phyloP scores from a whole-genome alignment of 1,140 invertebrate genomes.

The Artemia franciscana region DNA sequence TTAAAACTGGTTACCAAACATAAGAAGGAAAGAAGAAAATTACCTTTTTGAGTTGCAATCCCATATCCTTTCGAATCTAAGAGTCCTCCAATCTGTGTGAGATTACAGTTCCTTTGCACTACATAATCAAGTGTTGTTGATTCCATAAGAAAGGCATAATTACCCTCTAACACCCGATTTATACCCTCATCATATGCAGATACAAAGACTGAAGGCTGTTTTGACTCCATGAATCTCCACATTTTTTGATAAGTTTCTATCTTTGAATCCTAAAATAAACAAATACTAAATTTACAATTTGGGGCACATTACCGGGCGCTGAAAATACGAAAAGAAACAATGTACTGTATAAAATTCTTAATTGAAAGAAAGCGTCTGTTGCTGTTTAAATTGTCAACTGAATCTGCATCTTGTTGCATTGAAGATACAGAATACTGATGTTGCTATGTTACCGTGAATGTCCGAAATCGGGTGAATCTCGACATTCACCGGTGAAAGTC shows the following conservation, averaged over 20 bases:
- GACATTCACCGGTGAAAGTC: too few species aligned
- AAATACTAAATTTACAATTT: too few species aligned
- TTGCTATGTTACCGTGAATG: too few species aligned
- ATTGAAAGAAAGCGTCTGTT: too few species aligned
- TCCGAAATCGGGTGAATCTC: too few species aligned
- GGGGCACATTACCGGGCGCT: too few species aligned
- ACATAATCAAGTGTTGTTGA: slow-evolving; percentile 91
- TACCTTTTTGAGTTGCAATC: slow-evolving; percentile 29
- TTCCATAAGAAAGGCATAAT: slow-evolving; percentile 97
- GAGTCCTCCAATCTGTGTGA: slow-evolving; percentile 89
- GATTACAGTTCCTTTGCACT: slow-evolving; percentile 83
- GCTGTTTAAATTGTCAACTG: too few species aligned
- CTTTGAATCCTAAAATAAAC: slow-evolving; percentile 56
- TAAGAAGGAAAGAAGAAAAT: slow-evolving; percentile 3
- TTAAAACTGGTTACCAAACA: not conserved
- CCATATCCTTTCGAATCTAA: slow-evolving; percentile 38
- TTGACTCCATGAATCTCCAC: slow-evolving; percentile 85
- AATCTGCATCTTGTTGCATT: too few species aligned
- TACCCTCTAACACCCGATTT: slow-evolving; percentile 52
- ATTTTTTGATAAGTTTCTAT: slow-evolving; percentile 89
- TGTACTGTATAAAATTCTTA: too few species aligned
- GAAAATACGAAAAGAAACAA: too few species aligned
- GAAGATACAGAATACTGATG: too few species aligned
- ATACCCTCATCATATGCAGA: slow-evolving; percentile 71
- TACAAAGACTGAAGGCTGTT: slow-evolving; percentile 56